phyloP scores from a whole-genome alignment of 2,797 vertebrate genomes.

The Schizopygopsis malacanthus region DNA sequence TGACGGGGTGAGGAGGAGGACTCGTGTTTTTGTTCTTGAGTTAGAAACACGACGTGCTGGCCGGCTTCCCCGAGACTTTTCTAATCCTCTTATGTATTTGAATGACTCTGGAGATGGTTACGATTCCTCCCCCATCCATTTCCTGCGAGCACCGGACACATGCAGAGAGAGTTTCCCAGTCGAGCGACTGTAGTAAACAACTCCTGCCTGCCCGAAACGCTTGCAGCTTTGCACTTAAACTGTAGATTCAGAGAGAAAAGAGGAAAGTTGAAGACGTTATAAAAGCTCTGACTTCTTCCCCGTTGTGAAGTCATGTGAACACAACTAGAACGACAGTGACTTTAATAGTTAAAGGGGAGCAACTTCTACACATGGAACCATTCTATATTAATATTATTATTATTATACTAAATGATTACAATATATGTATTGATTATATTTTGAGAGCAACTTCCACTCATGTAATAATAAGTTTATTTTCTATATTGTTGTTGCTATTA shows the following conservation, averaged over 20 bases:
- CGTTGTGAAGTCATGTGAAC: background rate
- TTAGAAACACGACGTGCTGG: slow-evolving; percentile 13
- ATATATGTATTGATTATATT: background rate
- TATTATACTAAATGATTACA: background rate
- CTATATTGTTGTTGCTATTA: background rate
- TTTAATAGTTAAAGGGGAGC: background rate
- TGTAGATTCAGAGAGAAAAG: background rate
- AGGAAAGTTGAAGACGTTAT: background rate
- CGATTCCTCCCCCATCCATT: slow-evolving; percentile 4
- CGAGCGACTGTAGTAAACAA: slow-evolving; percentile 24
- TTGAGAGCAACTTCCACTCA: background rate
- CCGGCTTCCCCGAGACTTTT: slow-evolving; percentile 12
- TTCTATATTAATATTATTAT: background rate
- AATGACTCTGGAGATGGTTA: slow-evolving; percentile 22
- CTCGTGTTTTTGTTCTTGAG: slow-evolving; percentile 11
- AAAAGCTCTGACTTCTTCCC: background rate
- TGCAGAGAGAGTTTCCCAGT: slow-evolving; percentile 20
- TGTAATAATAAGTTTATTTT: background rate
- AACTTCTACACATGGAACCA: background rate
- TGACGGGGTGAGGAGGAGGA: background rate
- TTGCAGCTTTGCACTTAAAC: background rate
- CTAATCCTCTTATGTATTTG: slow-evolving; percentile 50
- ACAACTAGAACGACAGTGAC: background rate
- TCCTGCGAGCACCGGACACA: background rate
- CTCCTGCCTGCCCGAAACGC: background rate